Percentiles rank a stretch among this genome's conserved stretches.
phyloP scores from a whole-genome alignment of 2,888 invertebrate genomes.

The Acleris cristana region DNA sequence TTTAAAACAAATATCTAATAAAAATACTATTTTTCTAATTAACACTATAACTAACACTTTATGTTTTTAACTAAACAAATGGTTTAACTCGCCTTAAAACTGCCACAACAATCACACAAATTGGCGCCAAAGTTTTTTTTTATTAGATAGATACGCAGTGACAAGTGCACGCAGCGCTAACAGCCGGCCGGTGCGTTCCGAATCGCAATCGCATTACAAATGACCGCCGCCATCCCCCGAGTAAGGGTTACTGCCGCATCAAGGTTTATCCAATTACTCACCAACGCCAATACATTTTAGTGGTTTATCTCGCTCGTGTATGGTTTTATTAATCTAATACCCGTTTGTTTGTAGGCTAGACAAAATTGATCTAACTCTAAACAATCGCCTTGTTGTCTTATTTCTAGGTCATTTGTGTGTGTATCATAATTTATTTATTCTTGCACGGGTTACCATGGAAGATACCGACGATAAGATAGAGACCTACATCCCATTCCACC shows the following conservation, averaged over 20 bases:
- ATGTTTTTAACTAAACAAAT: too few species aligned
- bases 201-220: constrained; percentile 63
- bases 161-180: too few species aligned
- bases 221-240: constrained; percentile 57
- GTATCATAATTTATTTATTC: too few species aligned
- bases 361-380: constrained; percentile 43
- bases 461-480: too few species aligned
- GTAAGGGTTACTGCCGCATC: constrained; percentile 73
- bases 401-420: too few species aligned
- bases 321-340: constrained; percentile 37
- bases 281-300: constrained; percentile 57
- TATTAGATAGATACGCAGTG: too few species aligned
- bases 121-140: too few species aligned
- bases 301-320: constrained; percentile 40
- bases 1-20: neutral
- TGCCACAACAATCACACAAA: too few species aligned
- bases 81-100: too few species aligned
- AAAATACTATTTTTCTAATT: neutral
- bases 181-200: constrained; percentile 51
- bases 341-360: constrained; percentile 19
- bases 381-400: constrained; percentile 7
- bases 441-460: too few species aligned
- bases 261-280: constrained; percentile 81
- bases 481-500: too few species aligned
- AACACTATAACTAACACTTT: too few species aligned